These are phyloP conservation scores for Papilio glaucus DNA, from an alignment of 1,140 invertebrate genomes.

Conservation along the genomic window DNA sequence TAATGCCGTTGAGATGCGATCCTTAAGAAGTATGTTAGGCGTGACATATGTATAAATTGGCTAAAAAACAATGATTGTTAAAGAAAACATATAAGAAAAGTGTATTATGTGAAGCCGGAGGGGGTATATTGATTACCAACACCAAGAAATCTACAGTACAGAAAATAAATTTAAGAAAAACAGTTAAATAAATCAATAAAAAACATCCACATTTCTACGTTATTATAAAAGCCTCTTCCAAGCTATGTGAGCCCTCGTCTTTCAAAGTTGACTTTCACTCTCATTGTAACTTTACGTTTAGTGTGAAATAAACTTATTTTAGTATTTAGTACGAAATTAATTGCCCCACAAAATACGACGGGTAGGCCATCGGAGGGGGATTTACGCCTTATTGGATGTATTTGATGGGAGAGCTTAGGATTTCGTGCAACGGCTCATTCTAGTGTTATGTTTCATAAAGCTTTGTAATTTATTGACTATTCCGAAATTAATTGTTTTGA, in stretches of 20 bases:
- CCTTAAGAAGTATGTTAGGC: no score
- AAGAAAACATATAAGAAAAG: no score
- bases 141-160: no score
- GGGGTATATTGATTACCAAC: no score
- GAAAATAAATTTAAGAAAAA: no score
- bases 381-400: constrained; percentile 65
- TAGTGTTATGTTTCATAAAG: constrained; percentile 51
- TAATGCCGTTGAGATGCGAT: no score
- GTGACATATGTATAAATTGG: no score
- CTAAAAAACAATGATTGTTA: no score
- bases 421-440: constrained; percentile 45
- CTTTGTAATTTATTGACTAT: constrained; percentile 39
- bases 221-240: constrained; percentile 41
- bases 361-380: constrained; percentile 40
- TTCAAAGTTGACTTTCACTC: constrained; percentile 53
- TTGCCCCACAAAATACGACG: constrained; percentile 69
- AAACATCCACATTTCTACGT: no score
- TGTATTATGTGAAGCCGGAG: no score
- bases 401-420: constrained; percentile 55
- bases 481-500: constrained; percentile 42
- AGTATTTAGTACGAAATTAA: constrained; percentile 75
- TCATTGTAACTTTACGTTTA: constrained; percentile 55
- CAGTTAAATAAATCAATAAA: no score
- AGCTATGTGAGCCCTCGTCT: constrained; percentile 35
- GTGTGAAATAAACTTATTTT: constrained; percentile 69